Base-by-base conservation (phyloP, 2,888 invertebrate genomes). In the Drosophila vallismaia region DNA sequence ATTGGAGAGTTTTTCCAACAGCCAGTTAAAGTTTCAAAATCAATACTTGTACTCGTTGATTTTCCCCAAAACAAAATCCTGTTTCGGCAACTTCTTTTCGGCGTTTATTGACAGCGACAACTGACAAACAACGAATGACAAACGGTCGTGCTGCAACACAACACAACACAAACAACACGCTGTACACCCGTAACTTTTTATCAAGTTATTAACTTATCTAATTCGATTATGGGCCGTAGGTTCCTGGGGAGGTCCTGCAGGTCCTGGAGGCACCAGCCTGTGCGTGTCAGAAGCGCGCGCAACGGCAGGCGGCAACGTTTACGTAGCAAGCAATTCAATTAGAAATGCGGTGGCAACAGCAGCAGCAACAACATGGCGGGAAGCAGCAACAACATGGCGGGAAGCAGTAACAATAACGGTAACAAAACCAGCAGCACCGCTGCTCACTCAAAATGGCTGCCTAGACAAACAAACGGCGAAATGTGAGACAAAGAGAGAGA, bases 181-280 rank as follows among this genome's bases (percentile, higher is more conserved):
- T 72, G 77, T 76, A 86, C n/a, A n/a, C 19, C 19, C 19, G 19
- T 19, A 19, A 85, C 82, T 87, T 87, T 87, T 84, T 85, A 84
- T 84, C 86, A 87, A 84, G 87, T 84, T 84, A 87, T 87, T 87
- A 84, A 87, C 86, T 84, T 87, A 87, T 87, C 83, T 84, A 85
- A 84, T 84, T 84, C 87, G 87, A 84, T 87, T 84, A 84, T 82
- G 86, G 76, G 52, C 68, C 58, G 75, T 12, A 36, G 36, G 42
- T 28, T 49, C 26, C 42, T 31, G 36, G 36, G 62, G 54, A 69
- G 63, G 63, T 58, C 52, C 50, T 57, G 49, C 12, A 8, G 38
- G 10, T 48, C 14, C 48, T 55, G 50, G 38, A 24, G 28, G 68
- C 58, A 19, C 19, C 19, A 57, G 57, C 48, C 58, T 58, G 48